Conservation (phyloP, 1,140 invertebrate species). For the Nymphalis io region DNA sequence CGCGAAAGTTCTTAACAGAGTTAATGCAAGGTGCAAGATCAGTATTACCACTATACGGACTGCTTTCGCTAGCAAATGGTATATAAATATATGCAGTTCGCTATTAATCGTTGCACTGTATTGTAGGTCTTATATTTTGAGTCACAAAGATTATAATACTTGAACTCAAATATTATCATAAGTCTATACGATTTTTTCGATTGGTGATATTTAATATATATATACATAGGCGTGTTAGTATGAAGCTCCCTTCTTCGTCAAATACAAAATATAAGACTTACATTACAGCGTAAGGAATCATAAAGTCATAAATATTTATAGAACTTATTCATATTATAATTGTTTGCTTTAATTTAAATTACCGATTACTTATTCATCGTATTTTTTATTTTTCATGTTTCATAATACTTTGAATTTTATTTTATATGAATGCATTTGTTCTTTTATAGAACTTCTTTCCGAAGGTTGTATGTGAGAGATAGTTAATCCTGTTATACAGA, state of each 20-base stretch:
- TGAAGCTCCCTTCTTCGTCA: too few relatives aligned
- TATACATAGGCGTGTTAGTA: too few relatives aligned
- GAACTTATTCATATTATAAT: conserved; percentile 39
- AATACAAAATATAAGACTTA: too few relatives aligned
- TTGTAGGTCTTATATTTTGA: too few relatives aligned
- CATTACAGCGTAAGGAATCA: conserved; percentile 36
- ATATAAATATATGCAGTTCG: not conserved
- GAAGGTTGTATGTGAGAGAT: too few relatives aligned
- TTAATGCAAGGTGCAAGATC: conserved; percentile 52
- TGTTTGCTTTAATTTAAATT: conserved; percentile 1
- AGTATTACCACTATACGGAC: conserved; percentile 35
- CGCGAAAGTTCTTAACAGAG: conserved; percentile 65
- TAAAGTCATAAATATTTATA: conserved; percentile 69
- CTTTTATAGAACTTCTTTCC: too few relatives aligned
- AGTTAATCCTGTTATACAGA: too few relatives aligned
- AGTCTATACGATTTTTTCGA: too few relatives aligned
- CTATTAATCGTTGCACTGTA: not conserved
- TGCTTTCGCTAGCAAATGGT: conserved; percentile 58
- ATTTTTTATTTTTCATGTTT: too few relatives aligned
- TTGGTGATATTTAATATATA: too few relatives aligned
- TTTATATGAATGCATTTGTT: too few relatives aligned
- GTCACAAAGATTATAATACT: not conserved
- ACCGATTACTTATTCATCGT: not conserved
- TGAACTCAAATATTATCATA: not conserved
- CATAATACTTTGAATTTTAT: too few relatives aligned